A percentile compares a stretch with the other conserved stretches of the same genome.
Evolutionary conservation across 2,113 vertebrate genomes (phyloP).

Genomic region (Hypomesus transpacificus): DNA sequence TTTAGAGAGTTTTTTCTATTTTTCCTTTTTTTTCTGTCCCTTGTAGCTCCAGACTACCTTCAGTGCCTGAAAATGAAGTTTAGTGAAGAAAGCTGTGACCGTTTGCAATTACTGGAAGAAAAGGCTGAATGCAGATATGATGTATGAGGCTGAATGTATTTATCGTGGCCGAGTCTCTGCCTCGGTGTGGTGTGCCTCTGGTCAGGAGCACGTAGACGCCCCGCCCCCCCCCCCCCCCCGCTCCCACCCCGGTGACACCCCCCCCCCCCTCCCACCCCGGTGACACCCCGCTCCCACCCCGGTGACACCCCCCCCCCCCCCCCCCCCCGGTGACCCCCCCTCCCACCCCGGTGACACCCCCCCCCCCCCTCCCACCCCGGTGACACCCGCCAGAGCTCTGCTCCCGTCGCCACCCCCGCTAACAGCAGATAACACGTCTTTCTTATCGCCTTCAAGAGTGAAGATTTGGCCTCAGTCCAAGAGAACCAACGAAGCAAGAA

Average conservation of each 20-base stretch:
- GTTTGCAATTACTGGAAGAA: too few relatives aligned
- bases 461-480: conserved; percentile 79
- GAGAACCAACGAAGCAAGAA: conserved; percentile 74
- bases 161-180: too few relatives aligned
- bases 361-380: conserved; percentile 74
- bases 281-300: neutral
- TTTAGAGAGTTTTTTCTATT: too few relatives aligned
- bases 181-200: too few relatives aligned
- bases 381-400: conserved; percentile 74
- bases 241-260: too few relatives aligned
- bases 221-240: neutral
- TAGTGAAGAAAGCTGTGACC: too few relatives aligned
- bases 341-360: conserved; percentile 63
- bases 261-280: neutral
- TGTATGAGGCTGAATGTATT: too few relatives aligned
- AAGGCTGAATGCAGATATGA: too few relatives aligned
- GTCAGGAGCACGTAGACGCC: too few relatives aligned
- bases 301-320: conserved; percentile 38
- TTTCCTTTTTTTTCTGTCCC: too few relatives aligned
- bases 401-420: conserved; percentile 69
- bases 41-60: too few relatives aligned
- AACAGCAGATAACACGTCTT: conserved; percentile 72
- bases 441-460: conserved; percentile 74
- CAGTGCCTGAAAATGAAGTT: too few relatives aligned
- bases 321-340: conserved; percentile 57